Evolutionary conservation across 2,797 vertebrate species (phyloP).

Genomic region (Thunnus albacares): DNA sequence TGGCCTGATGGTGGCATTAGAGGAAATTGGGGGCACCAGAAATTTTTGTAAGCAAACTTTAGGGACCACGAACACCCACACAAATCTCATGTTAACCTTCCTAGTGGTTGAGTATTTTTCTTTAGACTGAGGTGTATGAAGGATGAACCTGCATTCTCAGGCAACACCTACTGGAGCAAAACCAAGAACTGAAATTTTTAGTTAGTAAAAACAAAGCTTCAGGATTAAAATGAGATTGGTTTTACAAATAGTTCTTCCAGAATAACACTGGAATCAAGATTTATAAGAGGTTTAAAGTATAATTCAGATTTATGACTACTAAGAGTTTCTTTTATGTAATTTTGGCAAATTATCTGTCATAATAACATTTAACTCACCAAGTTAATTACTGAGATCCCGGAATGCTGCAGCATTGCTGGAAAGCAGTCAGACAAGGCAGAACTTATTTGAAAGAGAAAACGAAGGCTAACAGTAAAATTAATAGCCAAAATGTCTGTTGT

Average conservation of each 20-base stretch:
- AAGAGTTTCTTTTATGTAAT: neutral
- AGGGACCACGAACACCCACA: neutral
- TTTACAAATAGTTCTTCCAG: neutral
- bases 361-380: no score
- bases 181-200: neutral
- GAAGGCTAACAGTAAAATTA: no score
- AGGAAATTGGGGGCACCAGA: no score
- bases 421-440: no score
- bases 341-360: neutral
- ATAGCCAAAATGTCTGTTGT: no score
- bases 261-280: neutral
- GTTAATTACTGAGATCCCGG: no score
- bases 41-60: no score
- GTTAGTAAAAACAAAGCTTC: neutral
- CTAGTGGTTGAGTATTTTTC: neutral
- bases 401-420: no score
- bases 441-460: no score
- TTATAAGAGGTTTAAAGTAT: neutral
- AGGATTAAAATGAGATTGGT: neutral
- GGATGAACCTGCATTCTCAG: no score
- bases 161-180: neutral
- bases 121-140: neutral
- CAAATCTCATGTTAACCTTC: neutral
- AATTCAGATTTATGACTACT: neutral
- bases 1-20: no score